Percentiles rank a stretch among this genome's conserved stretches.
These are phyloP conservation scores for Drosophila helvetica DNA, from an alignment of 2,888 invertebrate species.

Conservation along the genomic window DNA sequence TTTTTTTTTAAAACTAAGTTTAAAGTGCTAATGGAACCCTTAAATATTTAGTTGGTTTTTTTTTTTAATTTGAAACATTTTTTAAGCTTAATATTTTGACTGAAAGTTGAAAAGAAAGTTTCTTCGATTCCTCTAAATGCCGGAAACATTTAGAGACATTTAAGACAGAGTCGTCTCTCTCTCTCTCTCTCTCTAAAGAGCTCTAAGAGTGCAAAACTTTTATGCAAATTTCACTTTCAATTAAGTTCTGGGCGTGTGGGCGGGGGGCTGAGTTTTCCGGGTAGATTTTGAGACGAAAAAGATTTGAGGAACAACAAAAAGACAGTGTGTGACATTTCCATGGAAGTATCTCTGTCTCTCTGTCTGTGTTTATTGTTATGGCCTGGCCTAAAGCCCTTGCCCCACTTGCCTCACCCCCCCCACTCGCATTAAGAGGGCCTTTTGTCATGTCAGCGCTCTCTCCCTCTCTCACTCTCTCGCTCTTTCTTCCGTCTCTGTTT, in stretches of 20 bases:
- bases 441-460: constrained; percentile 53
- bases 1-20: neutral
- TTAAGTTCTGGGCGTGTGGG: constrained; percentile 10
- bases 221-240: constrained; percentile 38
- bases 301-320: constrained; percentile 37
- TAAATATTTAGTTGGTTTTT: neutral
- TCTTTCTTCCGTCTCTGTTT: constrained; percentile 21
- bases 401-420: constrained; percentile 1
- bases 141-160: too few species aligned
- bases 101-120: neutral
- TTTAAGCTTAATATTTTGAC: too few species aligned
- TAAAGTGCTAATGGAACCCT: neutral
- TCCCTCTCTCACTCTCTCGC: constrained; percentile 12
- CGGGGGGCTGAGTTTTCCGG: constrained; percentile 5
- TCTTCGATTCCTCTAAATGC: neutral
- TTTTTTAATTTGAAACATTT: too few species aligned
- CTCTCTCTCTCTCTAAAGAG: constrained; percentile 1
- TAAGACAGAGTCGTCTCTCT: too few species aligned
- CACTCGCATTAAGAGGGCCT: constrained; percentile 7
- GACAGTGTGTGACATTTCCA: constrained; percentile 9
- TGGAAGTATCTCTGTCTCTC: constrained; percentile 1
- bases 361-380: constrained; percentile 58
- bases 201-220: constrained; percentile 20
- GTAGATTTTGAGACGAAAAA: constrained; percentile 25
- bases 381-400: constrained; percentile 31